Evolutionary conservation across 1,140 invertebrate species (phyloP), one percentile per base, ranked within the genome.

Genomic region (Anastatus disparis): DNA sequence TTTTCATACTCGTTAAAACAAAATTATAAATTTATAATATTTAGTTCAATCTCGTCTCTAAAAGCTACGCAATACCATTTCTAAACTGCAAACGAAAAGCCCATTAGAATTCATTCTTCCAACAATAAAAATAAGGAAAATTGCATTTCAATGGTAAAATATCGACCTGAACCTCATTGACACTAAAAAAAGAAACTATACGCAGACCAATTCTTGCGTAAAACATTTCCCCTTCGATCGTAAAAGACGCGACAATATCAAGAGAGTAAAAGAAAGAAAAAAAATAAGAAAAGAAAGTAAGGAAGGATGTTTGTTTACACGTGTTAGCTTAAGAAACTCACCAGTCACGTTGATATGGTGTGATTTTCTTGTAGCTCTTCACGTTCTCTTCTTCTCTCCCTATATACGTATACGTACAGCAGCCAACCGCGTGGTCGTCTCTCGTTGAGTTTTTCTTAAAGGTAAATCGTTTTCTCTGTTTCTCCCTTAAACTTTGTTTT

Each of bases 341-440:
- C 68, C 68, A 63, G 59, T 70, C 68, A 70, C 59, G 59, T 63
- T 70, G 68, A 55, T 56, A 38, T 40, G 67, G 4, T 35, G 48
- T 52, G 50, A 62, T 55, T 62, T 44, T 55, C 53, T 40, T 26
- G n/a, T 53, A 3, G 20, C 24, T 22, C 42, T 44, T 24, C n/a
- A 1, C 13, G 13, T 15, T 48, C 20, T 15, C 20, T n/a, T n/a
- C 44, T 48, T 6, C 44, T 20, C 44, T 48, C 7, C 7, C 44
- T 48, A n/a, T 6, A n/a, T n/a, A 38, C 12, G 35, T 38, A 38
- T n/a, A n/a, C n/a, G n/a, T n/a, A n/a, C n/a, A n/a, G n/a, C n/a
- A n/a, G n/a, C n/a, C n/a, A n/a, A n/a, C n/a, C n/a, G n/a, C n/a
- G n/a, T n/a, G n/a, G n/a, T n/a, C n/a, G n/a, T n/a, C n/a, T n/a